Evolutionary conservation across 2,113 vertebrate genomes (phyloP), one percentile per base, ranked within the genome.

Genomic region (Thamnophis sirtalis): DNA sequence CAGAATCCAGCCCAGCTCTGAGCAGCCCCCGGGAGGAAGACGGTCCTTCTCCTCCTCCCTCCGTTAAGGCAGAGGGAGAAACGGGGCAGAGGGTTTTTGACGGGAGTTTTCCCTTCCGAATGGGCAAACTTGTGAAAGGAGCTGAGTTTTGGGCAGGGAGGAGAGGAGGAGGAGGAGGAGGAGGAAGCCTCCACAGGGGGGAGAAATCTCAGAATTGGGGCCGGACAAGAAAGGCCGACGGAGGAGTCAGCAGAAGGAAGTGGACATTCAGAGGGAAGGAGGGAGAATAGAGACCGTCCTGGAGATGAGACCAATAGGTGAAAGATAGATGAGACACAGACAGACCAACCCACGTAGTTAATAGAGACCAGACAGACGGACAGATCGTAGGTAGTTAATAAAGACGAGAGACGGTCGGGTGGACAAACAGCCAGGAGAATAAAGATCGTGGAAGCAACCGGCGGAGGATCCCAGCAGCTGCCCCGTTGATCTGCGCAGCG

Each of bases 401-500:
- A 49, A 49, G 1, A 22, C 0, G 56, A 58, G 56, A 28, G 58
- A 63, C 5, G 5, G 58, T 11, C 9, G 3, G 60, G 13, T 28
- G 22, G 21, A 50, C 3, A n/a, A 1, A 6, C 0, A 38, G 48
- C 9, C 0, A 5, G 26, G 0, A 49, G 90, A 50, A 21, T n/a
- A 0, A 54, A 84, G n/a, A 10, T 0, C 1, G 6, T 9, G 2
- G 55, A 5, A 9, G 73, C 28, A 84, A 28, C 33, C 26, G 33
- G 26, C 9, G 19, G 2, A 7, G 0, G 17, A 13, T 51, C 49
- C 63, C 19, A 0, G 13, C n/a, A 38, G 19, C 1, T 54, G 5
- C 28, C 26, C 10, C 6, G 0, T 10, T 8, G 17, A 4, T 6
- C 22, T 8, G 24, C 10, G 21, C 21, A 3, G 2, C 56, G 17